Conservation (phyloP, 1,140 invertebrate species). For the Cotesia glomerata region DNA sequence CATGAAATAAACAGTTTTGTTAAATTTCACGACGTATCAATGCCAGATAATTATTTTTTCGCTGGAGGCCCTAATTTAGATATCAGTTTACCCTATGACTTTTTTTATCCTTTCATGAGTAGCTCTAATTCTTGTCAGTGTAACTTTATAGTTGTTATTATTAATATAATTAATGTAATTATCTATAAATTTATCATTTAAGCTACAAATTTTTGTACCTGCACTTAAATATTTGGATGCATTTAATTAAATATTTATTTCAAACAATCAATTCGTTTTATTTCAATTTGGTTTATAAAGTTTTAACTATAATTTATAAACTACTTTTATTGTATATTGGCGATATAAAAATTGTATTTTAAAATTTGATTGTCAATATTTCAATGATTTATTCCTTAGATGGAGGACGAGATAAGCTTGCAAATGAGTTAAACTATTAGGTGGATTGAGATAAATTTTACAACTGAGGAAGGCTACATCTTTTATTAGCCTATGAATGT, state of each 20-base stretch:
- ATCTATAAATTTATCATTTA: conserved; percentile 1
- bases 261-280: too few relatives aligned
- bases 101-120: conserved; percentile 73
- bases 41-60: conserved; percentile 62
- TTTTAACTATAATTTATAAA: neutral
- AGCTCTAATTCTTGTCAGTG: neutral
- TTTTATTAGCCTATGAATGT: too few relatives aligned
- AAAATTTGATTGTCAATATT: too few relatives aligned
- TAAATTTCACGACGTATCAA: conserved; percentile 68
- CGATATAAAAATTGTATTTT: neutral
- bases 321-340: neutral
- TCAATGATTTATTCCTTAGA: too few relatives aligned
- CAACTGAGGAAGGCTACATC: too few relatives aligned
- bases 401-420: too few relatives aligned
- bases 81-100: conserved; percentile 71
- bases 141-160: neutral
- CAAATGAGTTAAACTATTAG: too few relatives aligned
- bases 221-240: too few relatives aligned
- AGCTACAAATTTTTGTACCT: neutral
- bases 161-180: neutral
- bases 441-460: too few relatives aligned
- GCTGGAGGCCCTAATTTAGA: conserved; percentile 68
- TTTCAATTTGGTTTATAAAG: too few relatives aligned
- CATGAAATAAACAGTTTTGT: conserved; percentile 60
- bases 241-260: too few relatives aligned